Percentiles rank a stretch among this genome's conserved stretches.
Evolutionary conservation across 2,888 invertebrate species (phyloP).

Genomic region (Liopterus haemorrhoidalis): DNA sequence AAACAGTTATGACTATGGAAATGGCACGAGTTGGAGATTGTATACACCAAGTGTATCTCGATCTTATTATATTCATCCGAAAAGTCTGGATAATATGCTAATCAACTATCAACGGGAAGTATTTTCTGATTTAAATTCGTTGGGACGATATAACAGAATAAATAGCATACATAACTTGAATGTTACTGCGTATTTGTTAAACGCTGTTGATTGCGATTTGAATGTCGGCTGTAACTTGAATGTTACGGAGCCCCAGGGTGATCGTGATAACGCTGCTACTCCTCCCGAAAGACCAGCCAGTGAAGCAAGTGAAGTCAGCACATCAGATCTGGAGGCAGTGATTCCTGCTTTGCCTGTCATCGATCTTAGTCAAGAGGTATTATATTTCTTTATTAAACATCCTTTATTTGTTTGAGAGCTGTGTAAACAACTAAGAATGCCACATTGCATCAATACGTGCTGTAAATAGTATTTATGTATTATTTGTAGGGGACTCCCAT

Average conservation of each 20-base stretch:
- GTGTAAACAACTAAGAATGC: too few relatives aligned
- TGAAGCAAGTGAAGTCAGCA: slow-evolving; percentile 34
- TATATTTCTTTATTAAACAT: too few relatives aligned
- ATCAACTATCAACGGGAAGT: slow-evolving; percentile 66
- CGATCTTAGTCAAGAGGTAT: slow-evolving; percentile 48
- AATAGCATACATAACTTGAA: slow-evolving; percentile 47
- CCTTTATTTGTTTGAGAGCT: too few relatives aligned
- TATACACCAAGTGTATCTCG: slow-evolving; percentile 55
- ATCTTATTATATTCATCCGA: slow-evolving; percentile 62
- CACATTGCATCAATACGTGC: too few relatives aligned
- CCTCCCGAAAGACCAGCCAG: slow-evolving; percentile 18
- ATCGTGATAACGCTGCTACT: slow-evolving; percentile 26
- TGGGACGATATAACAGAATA: slow-evolving; percentile 57
- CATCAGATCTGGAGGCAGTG: slow-evolving; percentile 22
- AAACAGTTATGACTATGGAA: slow-evolving; percentile 51
- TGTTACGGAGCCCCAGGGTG: slow-evolving; percentile 22
- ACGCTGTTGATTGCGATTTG: slow-evolving; percentile 45
- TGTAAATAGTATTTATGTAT: too few relatives aligned
- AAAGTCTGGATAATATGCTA: slow-evolving; percentile 63
- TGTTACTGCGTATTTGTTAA: slow-evolving; percentile 59
- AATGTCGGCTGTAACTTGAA: too few relatives aligned
- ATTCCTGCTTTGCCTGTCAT: slow-evolving; percentile 35
- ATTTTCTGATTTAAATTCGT: slow-evolving; percentile 66
- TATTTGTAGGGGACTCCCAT: too few relatives aligned
- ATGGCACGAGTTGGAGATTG: slow-evolving; percentile 63